These are phyloP conservation scores for Lathamus discolor DNA, from an alignment of 2,113 vertebrate species.

Conservation along the genomic window DNA sequence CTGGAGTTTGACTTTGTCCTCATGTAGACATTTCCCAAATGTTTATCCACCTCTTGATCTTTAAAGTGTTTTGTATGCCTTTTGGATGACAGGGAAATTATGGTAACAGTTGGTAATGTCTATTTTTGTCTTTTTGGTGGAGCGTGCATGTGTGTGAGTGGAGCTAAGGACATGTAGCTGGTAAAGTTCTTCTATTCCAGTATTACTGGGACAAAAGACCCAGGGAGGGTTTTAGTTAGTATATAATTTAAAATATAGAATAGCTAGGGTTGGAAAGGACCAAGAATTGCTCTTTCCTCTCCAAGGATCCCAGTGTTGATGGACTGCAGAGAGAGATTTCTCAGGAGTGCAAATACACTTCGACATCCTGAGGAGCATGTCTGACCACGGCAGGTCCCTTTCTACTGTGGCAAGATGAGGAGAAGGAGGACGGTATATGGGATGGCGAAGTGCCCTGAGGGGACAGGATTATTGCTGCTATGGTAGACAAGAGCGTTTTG, in stretches of 20 bases:
- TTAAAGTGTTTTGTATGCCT: not conserved
- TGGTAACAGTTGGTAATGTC: not conserved
- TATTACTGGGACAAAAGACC: not conserved
- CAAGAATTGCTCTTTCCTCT: not conserved
- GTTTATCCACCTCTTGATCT: not conserved
- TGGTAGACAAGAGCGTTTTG: not conserved
- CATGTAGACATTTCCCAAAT: not conserved
- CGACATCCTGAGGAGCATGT: not conserved
- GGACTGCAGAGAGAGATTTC: not conserved
- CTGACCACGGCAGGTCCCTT: not conserved
- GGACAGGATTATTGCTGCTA: not conserved
- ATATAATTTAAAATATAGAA: not conserved
- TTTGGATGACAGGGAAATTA: not conserved
- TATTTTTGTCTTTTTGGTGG: not conserved
- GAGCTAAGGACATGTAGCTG: not conserved
- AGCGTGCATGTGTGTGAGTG: not conserved
- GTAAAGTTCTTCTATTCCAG: not conserved
- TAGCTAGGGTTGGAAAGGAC: too few species aligned
- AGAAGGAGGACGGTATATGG: not conserved
- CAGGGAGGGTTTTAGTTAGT: not conserved
- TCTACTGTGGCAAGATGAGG: not conserved
- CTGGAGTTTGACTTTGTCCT: not conserved
- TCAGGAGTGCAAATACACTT: not conserved
- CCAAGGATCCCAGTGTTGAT: not conserved
- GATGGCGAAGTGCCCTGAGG: not conserved